Evolutionary conservation across 2,888 invertebrate species (phyloP), one percentile per base, ranked within the genome.

Genomic region (Chironomus riparius): DNA sequence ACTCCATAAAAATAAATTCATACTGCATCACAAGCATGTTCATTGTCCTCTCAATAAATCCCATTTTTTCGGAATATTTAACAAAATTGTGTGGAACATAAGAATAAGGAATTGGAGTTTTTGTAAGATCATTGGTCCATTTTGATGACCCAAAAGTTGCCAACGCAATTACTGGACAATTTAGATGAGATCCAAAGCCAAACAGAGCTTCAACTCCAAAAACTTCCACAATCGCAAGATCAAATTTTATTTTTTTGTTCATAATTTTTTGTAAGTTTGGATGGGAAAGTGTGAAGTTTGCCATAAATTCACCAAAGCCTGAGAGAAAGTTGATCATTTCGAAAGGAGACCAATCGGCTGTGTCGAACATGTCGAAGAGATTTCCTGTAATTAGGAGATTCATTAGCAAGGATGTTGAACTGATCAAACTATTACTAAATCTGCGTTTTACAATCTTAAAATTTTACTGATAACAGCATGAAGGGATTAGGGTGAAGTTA

Each of bases 131-230:
- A 38, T 38, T 38, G 7, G 38, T 38, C 38, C 38, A 38, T 10
- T 38, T 38, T 10, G 38, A 38, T 2, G 38, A 38, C 4, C 38
- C 38, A 38, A 38, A 38, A 10, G 38, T 38, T 10, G 38, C 38
- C 4, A 38, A 38, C 10, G 38, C 2, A 38, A 80, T 78, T 70
- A 79, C 77, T 7, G 80, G 79, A 2, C 78, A 79, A 24, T 79
- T 77, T 61, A 79, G 77, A 74, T 79, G 79, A 61, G 79, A 78
- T 2, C 79, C 78, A 2, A 80, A 70, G 4, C 79, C 80, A 24
- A 79, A 70, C 7, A n/a, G 1, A 47, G 80, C 80, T 18, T 80
- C 79, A 70, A 77, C 78, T 69, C 79, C 77, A 48, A 79, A 78
- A 1, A 78, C 69, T 38, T 79, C 79, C 13, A 78, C 77, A 12